Evolutionary conservation across 1,140 invertebrate species (phyloP).

Genomic region (Polyergus mexicanus): DNA sequence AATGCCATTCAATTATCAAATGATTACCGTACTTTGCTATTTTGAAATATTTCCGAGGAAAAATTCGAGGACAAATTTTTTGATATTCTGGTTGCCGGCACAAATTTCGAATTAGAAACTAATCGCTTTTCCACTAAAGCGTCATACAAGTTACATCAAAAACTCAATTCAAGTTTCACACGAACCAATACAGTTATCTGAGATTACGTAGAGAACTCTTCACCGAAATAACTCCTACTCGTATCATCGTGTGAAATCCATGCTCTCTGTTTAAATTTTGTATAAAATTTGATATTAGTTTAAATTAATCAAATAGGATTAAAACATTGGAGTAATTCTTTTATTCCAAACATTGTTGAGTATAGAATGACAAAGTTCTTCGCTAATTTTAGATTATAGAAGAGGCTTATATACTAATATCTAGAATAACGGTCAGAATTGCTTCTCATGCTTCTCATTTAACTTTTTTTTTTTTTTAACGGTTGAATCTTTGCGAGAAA

Average conservation of each 20-base stretch:
- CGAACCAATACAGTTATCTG: constrained; percentile 3
- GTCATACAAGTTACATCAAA: not conserved
- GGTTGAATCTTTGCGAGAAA: not conserved
- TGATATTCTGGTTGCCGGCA: not conserved
- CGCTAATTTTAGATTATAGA: constrained; percentile 8
- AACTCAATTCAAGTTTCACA: constrained; percentile 55
- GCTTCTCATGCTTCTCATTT: not conserved
- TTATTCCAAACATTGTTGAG: not conserved
- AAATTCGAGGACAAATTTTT: not conserved
- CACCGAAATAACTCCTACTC: not conserved
- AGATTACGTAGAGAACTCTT: constrained; percentile 48
- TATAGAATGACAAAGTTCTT: not conserved
- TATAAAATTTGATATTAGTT: constrained; percentile 17
- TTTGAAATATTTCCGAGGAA: not conserved
- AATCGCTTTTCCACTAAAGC: not conserved
- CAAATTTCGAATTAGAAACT: constrained; percentile 11
- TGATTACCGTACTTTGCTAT: not conserved
- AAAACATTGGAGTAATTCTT: too few relatives aligned
- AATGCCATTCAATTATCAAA: not conserved
- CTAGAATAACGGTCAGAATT: not conserved
- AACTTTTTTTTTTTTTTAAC: not conserved
- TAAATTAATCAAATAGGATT: constrained; percentile 28
- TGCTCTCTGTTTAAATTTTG: constrained; percentile 31
- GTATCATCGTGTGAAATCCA: not conserved
- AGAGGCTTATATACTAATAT: not conserved